phyloP scores from a whole-genome alignment of 1,140 invertebrate genomes.

The Teleopsis dalmanni region DNA sequence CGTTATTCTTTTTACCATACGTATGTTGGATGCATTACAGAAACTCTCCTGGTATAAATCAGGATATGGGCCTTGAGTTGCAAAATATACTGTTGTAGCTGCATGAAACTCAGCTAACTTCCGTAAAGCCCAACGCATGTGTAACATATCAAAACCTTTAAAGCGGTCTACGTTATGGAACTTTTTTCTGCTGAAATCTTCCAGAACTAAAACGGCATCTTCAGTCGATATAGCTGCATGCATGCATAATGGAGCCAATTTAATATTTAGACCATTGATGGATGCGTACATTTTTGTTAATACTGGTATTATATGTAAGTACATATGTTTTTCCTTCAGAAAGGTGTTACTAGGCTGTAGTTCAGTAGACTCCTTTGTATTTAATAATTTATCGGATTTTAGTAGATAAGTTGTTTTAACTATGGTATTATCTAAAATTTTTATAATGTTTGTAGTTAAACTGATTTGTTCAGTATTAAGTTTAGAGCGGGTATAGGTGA shows the following conservation, averaged over 20 bases:
- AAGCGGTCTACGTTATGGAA: slow-evolving; percentile 50
- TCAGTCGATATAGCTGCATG: slow-evolving; percentile 21
- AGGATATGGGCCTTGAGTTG: slow-evolving; percentile 23
- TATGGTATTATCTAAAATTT: slow-evolving; percentile 20
- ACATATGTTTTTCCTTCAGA: slow-evolving; percentile 33
- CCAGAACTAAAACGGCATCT: slow-evolving; percentile 44
- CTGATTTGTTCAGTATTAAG: no score
- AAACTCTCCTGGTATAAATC: slow-evolving; percentile 15
- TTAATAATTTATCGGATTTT: slow-evolving; percentile 29
- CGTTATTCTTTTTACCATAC: slow-evolving; percentile 13
- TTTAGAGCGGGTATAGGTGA: no score
- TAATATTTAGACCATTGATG: slow-evolving; percentile 26
- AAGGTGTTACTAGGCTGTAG: slow-evolving; percentile 24
- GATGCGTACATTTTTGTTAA: slow-evolving; percentile 32
- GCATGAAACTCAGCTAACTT: slow-evolving; percentile 52
- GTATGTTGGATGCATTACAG: slow-evolving; percentile 16
- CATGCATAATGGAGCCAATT: slow-evolving; percentile 26
- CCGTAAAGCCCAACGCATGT: slow-evolving; percentile 46
- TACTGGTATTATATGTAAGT: slow-evolving; percentile 25
- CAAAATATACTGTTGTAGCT: slow-evolving; percentile 35
- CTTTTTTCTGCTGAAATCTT: slow-evolving; percentile 48
- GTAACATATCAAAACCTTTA: slow-evolving; percentile 49
- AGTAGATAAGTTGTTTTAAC: slow-evolving; percentile 25
- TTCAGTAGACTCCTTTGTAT: slow-evolving; percentile 11
- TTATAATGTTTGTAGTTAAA: no score